Evolutionary conservation across 2,113 vertebrate species (phyloP).

Genomic region (Anoura caudifer): DNA sequence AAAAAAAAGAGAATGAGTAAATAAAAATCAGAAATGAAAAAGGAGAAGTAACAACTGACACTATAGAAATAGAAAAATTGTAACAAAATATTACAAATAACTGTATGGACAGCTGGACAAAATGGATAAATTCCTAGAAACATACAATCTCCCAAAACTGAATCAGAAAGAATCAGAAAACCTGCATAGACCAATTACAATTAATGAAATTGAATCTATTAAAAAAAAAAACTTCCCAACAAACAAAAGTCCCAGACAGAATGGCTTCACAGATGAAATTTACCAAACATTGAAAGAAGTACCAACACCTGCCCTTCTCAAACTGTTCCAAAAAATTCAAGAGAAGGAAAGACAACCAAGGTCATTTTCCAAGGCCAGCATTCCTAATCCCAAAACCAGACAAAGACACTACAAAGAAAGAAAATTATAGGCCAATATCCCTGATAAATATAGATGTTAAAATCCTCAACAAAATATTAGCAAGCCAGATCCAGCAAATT

Average conservation of each 20-base stretch:
- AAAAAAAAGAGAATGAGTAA: too few species aligned
- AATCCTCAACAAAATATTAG: neutral
- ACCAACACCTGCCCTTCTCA: too few species aligned
- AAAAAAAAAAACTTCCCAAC: neutral
- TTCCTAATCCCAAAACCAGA: neutral
- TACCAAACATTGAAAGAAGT: too few species aligned
- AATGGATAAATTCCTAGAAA: neutral
- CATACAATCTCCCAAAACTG: neutral
- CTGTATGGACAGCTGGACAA: neutral
- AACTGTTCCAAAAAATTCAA: too few species aligned
- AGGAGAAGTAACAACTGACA: too few species aligned
- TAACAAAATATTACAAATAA: too few species aligned
- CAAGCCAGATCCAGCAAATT: neutral
- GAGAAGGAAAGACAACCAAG: too few species aligned
- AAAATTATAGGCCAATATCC: neutral
- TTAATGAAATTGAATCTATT: neutral
- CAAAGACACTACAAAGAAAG: neutral
- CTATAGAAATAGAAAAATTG: too few species aligned
- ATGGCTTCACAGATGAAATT: too few species aligned
- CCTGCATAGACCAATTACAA: neutral
- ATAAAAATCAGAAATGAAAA: too few species aligned
- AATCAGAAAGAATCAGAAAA: neutral
- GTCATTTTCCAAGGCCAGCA: too few species aligned
- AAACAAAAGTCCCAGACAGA: too few species aligned
- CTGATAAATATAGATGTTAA: neutral